These are phyloP conservation scores for Saturnia pavonia DNA, from an alignment of 2,888 invertebrate genomes.

Conservation along the genomic window DNA sequence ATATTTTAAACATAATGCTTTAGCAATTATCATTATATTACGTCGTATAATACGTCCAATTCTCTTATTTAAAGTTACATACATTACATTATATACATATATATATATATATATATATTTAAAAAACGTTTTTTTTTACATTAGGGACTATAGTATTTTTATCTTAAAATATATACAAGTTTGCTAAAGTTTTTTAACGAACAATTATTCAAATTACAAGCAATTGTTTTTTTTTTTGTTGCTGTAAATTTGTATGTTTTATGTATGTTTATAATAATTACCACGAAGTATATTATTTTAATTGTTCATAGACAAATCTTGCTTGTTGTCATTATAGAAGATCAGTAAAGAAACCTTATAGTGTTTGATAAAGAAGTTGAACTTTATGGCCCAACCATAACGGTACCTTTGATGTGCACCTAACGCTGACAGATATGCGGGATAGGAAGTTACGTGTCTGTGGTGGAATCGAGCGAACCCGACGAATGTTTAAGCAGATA, in stretches of 20 bases:
- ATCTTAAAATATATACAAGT: no score
- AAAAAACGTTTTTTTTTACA: no score
- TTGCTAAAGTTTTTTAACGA: neutral
- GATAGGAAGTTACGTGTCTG: slow-evolving; percentile 49
- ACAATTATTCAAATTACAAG: neutral
- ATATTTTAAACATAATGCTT: neutral
- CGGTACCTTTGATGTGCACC: slow-evolving; percentile 54
- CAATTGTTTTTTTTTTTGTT: neutral
- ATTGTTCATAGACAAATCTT: neutral
- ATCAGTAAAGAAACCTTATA: neutral
- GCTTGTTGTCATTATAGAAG: neutral
- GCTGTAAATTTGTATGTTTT: neutral
- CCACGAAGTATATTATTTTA: neutral
- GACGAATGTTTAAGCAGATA: slow-evolving; percentile 12
- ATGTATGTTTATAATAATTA: no score
- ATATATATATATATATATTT: no score
- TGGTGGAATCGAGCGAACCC: slow-evolving; percentile 24
- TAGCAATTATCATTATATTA: no score
- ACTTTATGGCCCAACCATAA: slow-evolving; percentile 42
- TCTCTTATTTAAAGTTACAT: no score
- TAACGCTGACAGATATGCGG: slow-evolving; percentile 48
- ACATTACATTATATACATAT: no score
- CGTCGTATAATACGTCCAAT: no score
- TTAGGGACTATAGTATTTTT: no score
- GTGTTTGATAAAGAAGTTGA: neutral